Evolutionary conservation across 1,140 invertebrate species (phyloP), one percentile per base, ranked within the genome.

Genomic region (Conopomorpha cramerella): DNA sequence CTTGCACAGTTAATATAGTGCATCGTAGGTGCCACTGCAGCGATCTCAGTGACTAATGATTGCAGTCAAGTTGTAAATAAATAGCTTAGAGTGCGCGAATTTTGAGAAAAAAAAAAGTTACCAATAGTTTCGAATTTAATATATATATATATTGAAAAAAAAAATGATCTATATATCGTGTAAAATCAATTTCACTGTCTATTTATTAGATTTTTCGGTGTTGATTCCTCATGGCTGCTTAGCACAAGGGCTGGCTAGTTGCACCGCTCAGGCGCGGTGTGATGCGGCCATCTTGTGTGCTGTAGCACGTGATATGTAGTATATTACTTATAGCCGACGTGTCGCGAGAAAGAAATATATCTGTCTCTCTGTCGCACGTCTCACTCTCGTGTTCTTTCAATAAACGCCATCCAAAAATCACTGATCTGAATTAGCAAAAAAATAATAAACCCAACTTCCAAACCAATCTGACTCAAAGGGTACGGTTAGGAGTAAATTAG

Each of bases 151-250:
- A n/a, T n/a, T n/a, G n/a, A n/a, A n/a, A 71, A 56, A 27, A 53
- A 45, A 42, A 45, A 42, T 56, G 55, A 49, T 51, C 49, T 38
- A 49, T 60, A 73, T 64, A 73, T 71, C 66, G 62, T 64, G 50
- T 73, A 66, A 66, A 72, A 74, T 64, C 67, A 64, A 70, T 72
- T 68, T 72, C 67, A 68, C 64, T 72, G 67, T 72, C 67, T 72
- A 67, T 68, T 65, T 68, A 63, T 65, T 67, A 68, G 61, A 51
- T 56, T 11, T 11, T 66, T 72, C 70, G 70, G 70, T 72, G 70
- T 74, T 65, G 65, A 70, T 71, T 74, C 70, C 70, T 73, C 65
- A 45, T 42, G 43, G 51, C 54, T 64, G 60, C 57, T 49, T 39
- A 30, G 36, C 36, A 34, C 36, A 26, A 49, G 46, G 45, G 65